Percentiles rank a stretch among this genome's conserved stretches.
phyloP scores from a whole-genome alignment of 2,888 invertebrate genomes.

The Athalia rosae region DNA sequence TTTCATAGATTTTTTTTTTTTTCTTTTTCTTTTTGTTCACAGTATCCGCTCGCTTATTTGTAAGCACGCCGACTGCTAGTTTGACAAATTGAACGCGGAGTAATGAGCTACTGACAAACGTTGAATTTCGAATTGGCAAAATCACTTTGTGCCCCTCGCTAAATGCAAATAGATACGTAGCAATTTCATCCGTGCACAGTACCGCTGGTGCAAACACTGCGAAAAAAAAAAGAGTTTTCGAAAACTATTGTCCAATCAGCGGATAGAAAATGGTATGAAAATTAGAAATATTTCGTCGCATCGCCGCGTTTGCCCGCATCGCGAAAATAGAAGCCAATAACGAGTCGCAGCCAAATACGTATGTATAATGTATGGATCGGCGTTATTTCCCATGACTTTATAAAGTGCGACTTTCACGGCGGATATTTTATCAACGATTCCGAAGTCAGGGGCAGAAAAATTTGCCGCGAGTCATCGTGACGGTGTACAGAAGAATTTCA shows the following conservation, averaged over 20 bases:
- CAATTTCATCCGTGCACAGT: neutral
- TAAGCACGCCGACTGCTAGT: neutral
- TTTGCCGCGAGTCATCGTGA: neutral
- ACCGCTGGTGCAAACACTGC: neutral
- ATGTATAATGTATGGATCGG: neutral
- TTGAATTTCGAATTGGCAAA: constrained; percentile 30
- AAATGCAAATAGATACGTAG: constrained; percentile 32
- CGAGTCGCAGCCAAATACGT: neutral
- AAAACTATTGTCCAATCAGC: too few relatives aligned
- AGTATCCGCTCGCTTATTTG: neutral
- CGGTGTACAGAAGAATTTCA: neutral
- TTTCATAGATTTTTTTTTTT: neutral
- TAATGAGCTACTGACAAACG: constrained; percentile 34
- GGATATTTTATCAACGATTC: constrained; percentile 15
- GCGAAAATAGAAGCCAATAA: too few relatives aligned
- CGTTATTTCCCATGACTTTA: neutral
- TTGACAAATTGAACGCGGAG: constrained; percentile 2
- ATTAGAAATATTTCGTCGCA: too few relatives aligned
- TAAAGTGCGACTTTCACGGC: neutral
- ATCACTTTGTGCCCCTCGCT: constrained; percentile 20
- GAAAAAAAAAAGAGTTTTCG: neutral
- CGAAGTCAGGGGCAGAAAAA: neutral
- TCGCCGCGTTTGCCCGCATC: too few relatives aligned
- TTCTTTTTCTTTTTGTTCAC: too few relatives aligned
- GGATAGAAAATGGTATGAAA: too few relatives aligned